Percentiles rank a stretch among this genome's conserved stretches.
Conservation (phyloP, 2,797 vertebrate genomes). For the Microchirus variegatus region DNA sequence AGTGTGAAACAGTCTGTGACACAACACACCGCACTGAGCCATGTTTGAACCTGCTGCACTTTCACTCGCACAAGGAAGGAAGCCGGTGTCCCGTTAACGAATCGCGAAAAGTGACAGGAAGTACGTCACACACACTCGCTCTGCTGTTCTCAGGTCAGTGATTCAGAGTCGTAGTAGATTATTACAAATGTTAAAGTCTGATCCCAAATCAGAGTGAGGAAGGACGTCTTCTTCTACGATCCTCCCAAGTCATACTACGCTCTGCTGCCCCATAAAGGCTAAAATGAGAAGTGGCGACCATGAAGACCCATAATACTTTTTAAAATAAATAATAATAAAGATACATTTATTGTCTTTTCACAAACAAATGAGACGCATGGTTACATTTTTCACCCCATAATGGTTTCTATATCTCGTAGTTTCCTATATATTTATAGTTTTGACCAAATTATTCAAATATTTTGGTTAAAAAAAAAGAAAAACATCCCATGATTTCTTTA, state of each 20-base stretch:
- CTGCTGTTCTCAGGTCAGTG: constrained; percentile 37
- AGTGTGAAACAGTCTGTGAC: constrained; percentile 29
- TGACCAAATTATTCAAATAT: no score
- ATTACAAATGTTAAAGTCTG: background rate
- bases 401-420: no score
- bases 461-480: no score
- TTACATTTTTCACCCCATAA: no score
- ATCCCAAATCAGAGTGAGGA: constrained; percentile 23
- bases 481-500: no score
- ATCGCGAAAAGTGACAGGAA: no score
- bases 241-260: accelerated
- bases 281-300: background rate
- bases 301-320: background rate
- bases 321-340: no score
- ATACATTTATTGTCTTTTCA: no score
- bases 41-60: constrained; percentile 43
- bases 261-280: constrained; percentile 17
- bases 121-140: no score
- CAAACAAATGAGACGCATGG: no score
- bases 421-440: no score
- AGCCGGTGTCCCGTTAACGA: constrained; percentile 20
- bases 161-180: no score
- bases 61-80: constrained; percentile 49
- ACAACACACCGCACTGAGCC: constrained; percentile 25
- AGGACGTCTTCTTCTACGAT: constrained; percentile 11